These are phyloP conservation scores for Microplitis deprimator DNA, from an alignment of 2,888 invertebrate species.

Conservation along the genomic window DNA sequence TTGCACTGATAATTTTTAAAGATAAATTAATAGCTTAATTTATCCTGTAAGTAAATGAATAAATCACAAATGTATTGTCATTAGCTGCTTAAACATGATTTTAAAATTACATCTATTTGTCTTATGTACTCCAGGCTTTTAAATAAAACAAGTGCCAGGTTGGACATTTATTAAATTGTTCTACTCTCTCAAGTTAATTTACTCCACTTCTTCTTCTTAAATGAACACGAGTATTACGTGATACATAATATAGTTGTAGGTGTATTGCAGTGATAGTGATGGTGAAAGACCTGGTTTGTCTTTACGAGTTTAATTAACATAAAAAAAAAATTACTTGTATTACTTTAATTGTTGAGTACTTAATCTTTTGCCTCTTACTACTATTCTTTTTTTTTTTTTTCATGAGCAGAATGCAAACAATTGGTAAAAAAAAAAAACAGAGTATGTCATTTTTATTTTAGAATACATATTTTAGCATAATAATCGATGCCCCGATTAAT, in stretches of 20 bases:
- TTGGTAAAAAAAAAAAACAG: background rate
- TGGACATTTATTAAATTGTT: background rate
- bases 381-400: too few species aligned
- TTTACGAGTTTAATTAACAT: too few species aligned
- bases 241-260: too few species aligned
- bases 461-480: background rate
- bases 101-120: background rate
- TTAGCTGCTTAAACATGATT: background rate
- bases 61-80: background rate
- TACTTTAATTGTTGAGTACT: too few species aligned
- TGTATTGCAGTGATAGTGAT: too few species aligned
- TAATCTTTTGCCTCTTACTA: too few species aligned
- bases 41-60: background rate
- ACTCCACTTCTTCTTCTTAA: background rate
- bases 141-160: background rate
- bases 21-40: background rate
- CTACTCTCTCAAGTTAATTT: background rate
- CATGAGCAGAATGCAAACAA: too few species aligned
- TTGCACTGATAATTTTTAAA: too few species aligned
- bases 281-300: too few species aligned
- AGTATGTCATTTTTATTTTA: background rate
- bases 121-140: background rate
- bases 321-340: too few species aligned
- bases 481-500: constrained; percentile 39
- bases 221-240: too few species aligned